These are phyloP conservation scores for Pocillopora meandrina DNA, from an alignment of 92 coral and sea anemone species.

Conservation along the genomic window DNA sequence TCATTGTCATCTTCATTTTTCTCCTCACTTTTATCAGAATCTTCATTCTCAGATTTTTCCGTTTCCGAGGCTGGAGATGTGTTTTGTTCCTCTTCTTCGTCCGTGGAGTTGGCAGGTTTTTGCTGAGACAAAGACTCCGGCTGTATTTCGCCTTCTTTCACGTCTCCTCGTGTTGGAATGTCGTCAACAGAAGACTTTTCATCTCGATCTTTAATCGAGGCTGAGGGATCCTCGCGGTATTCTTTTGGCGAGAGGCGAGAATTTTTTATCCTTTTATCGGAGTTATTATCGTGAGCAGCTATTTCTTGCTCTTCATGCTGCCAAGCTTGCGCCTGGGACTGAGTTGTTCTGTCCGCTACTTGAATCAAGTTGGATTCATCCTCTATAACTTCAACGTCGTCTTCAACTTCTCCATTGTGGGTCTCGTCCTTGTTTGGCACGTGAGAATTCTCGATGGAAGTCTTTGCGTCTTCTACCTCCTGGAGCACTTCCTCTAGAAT, in stretches of 20 bases:
- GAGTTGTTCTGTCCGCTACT: not conserved
- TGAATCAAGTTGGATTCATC: not conserved
- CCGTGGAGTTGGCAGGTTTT: conserved; percentile 12
- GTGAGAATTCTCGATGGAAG: not conserved
- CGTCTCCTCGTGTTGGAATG: not conserved
- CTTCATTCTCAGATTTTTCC: conserved; percentile 20
- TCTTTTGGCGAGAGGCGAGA: not conserved
- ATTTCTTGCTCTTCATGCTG: not conserved
- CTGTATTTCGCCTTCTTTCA: conserved; percentile 17
- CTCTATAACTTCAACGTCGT: conserved; percentile 26
- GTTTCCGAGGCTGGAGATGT: not conserved
- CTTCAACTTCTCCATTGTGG: conserved; percentile 16
- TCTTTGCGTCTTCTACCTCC: conserved; percentile 31
- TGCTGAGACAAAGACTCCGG: not conserved
- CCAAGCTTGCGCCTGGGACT: conserved; percentile 3
- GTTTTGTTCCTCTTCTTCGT: conserved; percentile 27
- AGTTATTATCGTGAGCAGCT: not conserved
- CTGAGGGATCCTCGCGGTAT: not conserved
- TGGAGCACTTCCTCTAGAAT: conserved; percentile 47
- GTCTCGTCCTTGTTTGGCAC: not conserved
- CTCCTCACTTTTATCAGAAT: conserved; percentile 14
- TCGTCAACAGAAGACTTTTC: conserved; percentile 24
- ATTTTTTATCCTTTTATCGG: not conserved
- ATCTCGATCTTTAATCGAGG: not conserved
- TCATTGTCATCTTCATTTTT: conserved; percentile 18